A percentile compares a stretch with the other conserved stretches of the same genome.
Conservation (phyloP, 2,797 vertebrate genomes). For the Rachycentron canadum region DNA sequence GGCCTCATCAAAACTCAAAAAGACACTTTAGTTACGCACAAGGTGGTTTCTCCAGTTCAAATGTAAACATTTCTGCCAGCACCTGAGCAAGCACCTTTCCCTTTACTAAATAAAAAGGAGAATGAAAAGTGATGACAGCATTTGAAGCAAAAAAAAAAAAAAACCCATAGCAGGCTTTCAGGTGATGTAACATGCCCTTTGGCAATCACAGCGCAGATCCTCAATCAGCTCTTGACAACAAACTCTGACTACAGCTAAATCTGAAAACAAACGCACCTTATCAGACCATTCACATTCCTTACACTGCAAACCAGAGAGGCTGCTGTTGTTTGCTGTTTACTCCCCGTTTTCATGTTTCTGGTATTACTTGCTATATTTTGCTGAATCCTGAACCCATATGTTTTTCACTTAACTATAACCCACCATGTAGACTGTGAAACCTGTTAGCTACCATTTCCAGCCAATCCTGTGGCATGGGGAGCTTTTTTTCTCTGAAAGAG, state of each 20-base stretch:
- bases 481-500: no score
- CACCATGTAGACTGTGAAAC: neutral
- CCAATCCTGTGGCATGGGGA: neutral
- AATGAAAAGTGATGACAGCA: constrained; percentile 56
- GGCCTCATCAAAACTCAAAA: constrained; percentile 35
- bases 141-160: constrained; percentile 31
- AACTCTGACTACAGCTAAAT: constrained; percentile 51
- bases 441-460: neutral
- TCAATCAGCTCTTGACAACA: constrained; percentile 50
- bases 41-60: constrained; percentile 41
- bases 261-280: constrained; percentile 38
- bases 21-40: constrained; percentile 20
- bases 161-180: constrained; percentile 12
- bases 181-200: constrained; percentile 47
- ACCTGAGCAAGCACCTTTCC: constrained; percentile 42
- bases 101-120: constrained; percentile 36
- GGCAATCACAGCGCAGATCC: constrained; percentile 40
- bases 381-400: constrained; percentile 4
- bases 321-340: constrained; percentile 9
- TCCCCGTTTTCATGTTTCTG: neutral
- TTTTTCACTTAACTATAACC: neutral
- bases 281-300: constrained; percentile 24
- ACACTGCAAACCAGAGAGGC: constrained; percentile 5
- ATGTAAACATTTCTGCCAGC: constrained; percentile 38
- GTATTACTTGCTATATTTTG: constrained; percentile 1